Base-by-base conservation (phyloP, 2,888 invertebrate species). In the Epirrhoe tristata region DNA sequence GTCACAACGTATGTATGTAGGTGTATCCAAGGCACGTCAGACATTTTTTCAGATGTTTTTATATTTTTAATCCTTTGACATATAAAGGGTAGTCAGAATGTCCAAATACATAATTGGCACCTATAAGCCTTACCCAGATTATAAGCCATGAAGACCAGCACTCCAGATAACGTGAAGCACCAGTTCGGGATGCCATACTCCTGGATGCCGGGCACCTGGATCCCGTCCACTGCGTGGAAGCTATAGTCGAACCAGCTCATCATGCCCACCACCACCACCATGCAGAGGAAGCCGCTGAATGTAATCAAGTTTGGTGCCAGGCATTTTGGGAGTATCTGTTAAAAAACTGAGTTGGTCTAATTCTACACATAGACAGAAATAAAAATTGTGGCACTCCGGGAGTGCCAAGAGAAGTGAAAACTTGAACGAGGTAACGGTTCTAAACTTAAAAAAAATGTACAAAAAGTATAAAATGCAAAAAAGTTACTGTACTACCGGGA, bases 231-330 rank as follows among this genome's bases (percentile, higher is more conserved):
- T 1, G 88, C 86, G 17, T 95, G 95, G 81, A 98, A 97, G 78
- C 96, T 94, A 85, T 97, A 97, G 90, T 99, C 99, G 82, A 97
- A 97, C 78, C 95, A 94, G 52, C 96, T 94, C 75, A 99, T 95
- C 72, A 99, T 85, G 36, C 96, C 73, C 79, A 98, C 97, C 82
- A 97, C 97, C 34, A 95, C 87, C 61, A 98, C 96, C 71, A 99
- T 97, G 85, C 98, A 96, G 54, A 98, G 90, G 87, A 99, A 99
- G n/a, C 99, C 99, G 60, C 95, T 94, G 84, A 99, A 97, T 7
- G 99, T 99, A 67, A 99, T 93, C 63, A 98, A 90, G 88, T 99
- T 99, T 55, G 99, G 99, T 0, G 99, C 99, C 77, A 99, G 93
- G 96, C 97, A 98, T 94, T 94, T 95, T 71, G 99, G 99, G 86